A percentile compares a stretch with the other conserved stretches of the same genome.
Conservation (phyloP, 2,797 vertebrate genomes). For the Chloroceryle amazona region DNA sequence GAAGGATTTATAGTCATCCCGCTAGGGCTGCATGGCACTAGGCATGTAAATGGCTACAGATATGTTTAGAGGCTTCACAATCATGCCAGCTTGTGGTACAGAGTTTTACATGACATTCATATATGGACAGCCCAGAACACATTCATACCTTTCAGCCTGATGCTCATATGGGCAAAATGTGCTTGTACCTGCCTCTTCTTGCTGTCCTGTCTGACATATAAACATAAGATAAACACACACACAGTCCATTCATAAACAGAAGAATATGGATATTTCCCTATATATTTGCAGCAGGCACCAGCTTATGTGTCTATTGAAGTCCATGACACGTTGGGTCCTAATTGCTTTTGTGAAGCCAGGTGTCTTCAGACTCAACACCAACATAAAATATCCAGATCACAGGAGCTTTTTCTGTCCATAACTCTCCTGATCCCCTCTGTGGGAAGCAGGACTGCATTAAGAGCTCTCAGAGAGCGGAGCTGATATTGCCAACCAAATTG, state of each 20-base stretch:
- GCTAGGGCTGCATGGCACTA: neutral
- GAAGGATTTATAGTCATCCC: neutral
- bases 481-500: neutral
- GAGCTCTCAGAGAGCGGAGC: neutral
- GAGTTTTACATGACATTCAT: neutral
- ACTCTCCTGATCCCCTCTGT: neutral
- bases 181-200: neutral
- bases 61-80: neutral
- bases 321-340: neutral
- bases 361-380: neutral
- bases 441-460: neutral
- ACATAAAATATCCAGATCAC: conserved; percentile 14
- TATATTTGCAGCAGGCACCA: neutral
- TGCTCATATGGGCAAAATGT: neutral
- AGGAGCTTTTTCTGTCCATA: neutral
- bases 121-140: rapidly evolving
- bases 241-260: neutral
- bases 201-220: neutral
- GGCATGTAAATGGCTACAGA: neutral
- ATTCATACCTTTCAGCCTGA: neutral
- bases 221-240: neutral
- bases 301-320: conserved; percentile 17
- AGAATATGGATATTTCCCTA: neutral
- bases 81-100: neutral
- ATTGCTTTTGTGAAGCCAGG: conserved; percentile 13